Conservation (phyloP, 1,140 invertebrate species). For the Artemia franciscana region DNA sequence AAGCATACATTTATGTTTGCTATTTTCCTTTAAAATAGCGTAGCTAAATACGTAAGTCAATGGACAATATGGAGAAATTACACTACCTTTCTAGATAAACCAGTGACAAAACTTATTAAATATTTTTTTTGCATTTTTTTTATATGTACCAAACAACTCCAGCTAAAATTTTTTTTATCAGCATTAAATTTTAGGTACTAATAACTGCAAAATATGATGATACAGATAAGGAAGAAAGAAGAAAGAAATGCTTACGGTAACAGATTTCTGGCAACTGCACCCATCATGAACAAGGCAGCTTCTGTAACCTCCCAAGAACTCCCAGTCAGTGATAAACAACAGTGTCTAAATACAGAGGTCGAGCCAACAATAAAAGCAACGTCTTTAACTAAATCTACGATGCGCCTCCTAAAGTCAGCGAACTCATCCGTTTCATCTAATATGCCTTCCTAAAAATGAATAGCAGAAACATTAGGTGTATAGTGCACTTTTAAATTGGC, state of each 20-base stretch:
- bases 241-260: slow-evolving; percentile 50
- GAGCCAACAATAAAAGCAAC: slow-evolving; percentile 92
- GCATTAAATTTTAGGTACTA: slow-evolving; percentile 10
- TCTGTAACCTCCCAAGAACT: slow-evolving; percentile 76
- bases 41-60: too few relatives aligned
- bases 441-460: slow-evolving; percentile 39
- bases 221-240: background rate
- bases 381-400: slow-evolving; percentile 83
- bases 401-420: slow-evolving; percentile 66
- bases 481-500: too few relatives aligned
- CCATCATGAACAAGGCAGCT: slow-evolving; percentile 86
- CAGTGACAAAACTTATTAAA: too few relatives aligned
- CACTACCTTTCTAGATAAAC: too few relatives aligned
- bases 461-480: too few relatives aligned
- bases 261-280: slow-evolving; percentile 82
- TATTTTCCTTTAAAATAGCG: too few relatives aligned
- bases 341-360: slow-evolving; percentile 69
- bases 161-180: too few relatives aligned
- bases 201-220: slow-evolving; percentile 3
- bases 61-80: too few relatives aligned
- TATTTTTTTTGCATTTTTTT: too few relatives aligned
- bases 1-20: too few relatives aligned
- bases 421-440: slow-evolving; percentile 67
- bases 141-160: too few relatives aligned
- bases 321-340: slow-evolving; percentile 45